Percentiles rank a stretch among this genome's conserved stretches.
Evolutionary conservation across 92 coral and sea anemone genomes (phyloP).

Genomic region (Palythoa heliodiscus): DNA sequence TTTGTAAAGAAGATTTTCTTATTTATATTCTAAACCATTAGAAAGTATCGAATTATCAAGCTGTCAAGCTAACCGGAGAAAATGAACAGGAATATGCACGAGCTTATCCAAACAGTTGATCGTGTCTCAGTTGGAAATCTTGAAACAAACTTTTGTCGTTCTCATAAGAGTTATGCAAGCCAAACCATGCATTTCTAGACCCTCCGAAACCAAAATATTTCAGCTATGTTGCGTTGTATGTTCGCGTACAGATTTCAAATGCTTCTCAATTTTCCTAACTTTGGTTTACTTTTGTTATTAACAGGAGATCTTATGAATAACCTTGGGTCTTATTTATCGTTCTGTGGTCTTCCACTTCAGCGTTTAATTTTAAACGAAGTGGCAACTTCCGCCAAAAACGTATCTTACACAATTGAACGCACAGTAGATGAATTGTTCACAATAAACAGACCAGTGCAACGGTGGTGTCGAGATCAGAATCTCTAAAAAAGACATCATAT

Average conservation of each 20-base stretch:
- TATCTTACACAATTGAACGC: conserved; percentile 38
- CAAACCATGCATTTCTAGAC: neutral
- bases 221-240: conserved; percentile 7
- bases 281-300: neutral
- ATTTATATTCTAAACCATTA: conserved; percentile 17
- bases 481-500: conserved; percentile 27
- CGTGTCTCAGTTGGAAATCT: neutral
- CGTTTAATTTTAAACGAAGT: conserved; percentile 58
- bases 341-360: conserved; percentile 48
- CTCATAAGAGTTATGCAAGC: neutral
- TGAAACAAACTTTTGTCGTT: neutral
- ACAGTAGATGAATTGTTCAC: conserved; percentile 53
- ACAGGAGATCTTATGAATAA: neutral
- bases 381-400: conserved; percentile 68
- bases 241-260: neutral
- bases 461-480: conserved; percentile 26
- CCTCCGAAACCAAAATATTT: conserved; percentile 3
- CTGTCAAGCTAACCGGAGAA: conserved; percentile 3
- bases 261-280: neutral
- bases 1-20: conserved; percentile 24
- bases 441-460: conserved; percentile 17
- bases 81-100: neutral
- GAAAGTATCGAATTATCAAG: conserved; percentile 38
- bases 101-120: neutral
- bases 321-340: conserved; percentile 14